phyloP scores from a whole-genome alignment of 2,113 vertebrate genomes.

The Promerops cafer region DNA sequence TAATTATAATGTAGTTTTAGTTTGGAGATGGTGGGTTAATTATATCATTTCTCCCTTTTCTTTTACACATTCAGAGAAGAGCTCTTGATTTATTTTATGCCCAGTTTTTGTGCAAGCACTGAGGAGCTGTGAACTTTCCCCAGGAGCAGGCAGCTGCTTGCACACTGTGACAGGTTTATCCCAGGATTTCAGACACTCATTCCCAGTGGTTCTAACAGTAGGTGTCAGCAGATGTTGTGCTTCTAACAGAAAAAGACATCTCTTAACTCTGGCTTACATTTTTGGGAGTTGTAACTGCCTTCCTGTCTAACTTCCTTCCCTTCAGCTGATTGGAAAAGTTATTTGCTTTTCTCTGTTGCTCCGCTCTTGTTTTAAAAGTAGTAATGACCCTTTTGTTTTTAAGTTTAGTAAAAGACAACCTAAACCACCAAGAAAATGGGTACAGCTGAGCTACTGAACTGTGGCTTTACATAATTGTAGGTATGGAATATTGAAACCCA shows the following conservation, averaged over 20 bases:
- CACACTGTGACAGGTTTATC: background rate
- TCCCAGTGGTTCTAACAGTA: background rate
- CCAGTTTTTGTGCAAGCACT: background rate
- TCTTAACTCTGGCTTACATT: background rate
- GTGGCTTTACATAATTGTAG: background rate
- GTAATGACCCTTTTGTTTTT: background rate
- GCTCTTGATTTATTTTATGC: background rate
- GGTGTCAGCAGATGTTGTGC: slow-evolving; percentile 40
- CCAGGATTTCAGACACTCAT: background rate
- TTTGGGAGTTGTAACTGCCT: background rate
- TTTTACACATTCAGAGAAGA: background rate
- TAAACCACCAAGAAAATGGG: background rate
- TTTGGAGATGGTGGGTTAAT: background rate
- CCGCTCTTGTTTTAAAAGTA: background rate
- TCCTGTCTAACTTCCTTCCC: background rate
- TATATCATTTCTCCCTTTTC: background rate
- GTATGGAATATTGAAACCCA: background rate
- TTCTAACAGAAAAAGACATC: background rate
- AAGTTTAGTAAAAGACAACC: background rate
- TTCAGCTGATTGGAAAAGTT: background rate
- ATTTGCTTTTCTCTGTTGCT: background rate
- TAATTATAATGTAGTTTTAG: background rate
- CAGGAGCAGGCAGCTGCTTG: background rate
- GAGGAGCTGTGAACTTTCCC: background rate
- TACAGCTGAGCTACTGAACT: background rate